Percentiles rank a stretch among this genome's conserved stretches.
phyloP scores from a whole-genome alignment of 2,113 vertebrate species.

The Tenrec ecaudatus region DNA sequence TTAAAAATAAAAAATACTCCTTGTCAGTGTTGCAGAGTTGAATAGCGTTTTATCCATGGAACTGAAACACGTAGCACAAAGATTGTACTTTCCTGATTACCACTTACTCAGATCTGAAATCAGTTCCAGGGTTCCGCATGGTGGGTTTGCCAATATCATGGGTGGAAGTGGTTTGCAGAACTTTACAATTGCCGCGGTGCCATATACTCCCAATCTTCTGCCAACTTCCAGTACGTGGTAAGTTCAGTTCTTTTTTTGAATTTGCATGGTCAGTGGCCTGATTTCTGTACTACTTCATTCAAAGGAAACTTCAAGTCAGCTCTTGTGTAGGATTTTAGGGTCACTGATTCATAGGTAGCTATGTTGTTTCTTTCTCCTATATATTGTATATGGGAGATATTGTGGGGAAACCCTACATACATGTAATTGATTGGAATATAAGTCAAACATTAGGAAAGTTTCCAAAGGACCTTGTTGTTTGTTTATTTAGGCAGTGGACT shows the following conservation, averaged over 20 bases:
- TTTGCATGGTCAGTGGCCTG: slow-evolving; percentile 38
- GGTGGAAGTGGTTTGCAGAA: slow-evolving; percentile 98
- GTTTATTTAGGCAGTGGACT: slow-evolving; percentile 59
- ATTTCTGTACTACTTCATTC: not conserved
- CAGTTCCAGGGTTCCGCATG: slow-evolving; percentile 98
- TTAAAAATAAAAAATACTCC: not conserved
- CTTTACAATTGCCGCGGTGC: slow-evolving; percentile 97
- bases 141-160: slow-evolving; percentile 98
- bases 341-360: not conserved
- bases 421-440: slow-evolving; percentile 64
- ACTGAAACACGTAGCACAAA: not conserved
- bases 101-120: slow-evolving; percentile 63
- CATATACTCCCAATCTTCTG: slow-evolving; percentile 95
- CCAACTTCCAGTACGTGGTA: slow-evolving; percentile 99
- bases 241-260: slow-evolving; percentile 66
- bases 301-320: slow-evolving; percentile 15
- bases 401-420: not conserved
- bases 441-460: slow-evolving; percentile 60
- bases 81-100: slow-evolving; percentile 25
- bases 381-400: slow-evolving; percentile 23
- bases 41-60: slow-evolving; percentile 7
- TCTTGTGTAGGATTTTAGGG: slow-evolving; percentile 19
- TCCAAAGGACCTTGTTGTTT: slow-evolving; percentile 56
- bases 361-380: not conserved
- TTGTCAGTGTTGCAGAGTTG: slow-evolving; percentile 15